These are phyloP conservation scores for Allygus modestus DNA, from an alignment of 2,888 invertebrate genomes.

Conservation along the genomic window DNA sequence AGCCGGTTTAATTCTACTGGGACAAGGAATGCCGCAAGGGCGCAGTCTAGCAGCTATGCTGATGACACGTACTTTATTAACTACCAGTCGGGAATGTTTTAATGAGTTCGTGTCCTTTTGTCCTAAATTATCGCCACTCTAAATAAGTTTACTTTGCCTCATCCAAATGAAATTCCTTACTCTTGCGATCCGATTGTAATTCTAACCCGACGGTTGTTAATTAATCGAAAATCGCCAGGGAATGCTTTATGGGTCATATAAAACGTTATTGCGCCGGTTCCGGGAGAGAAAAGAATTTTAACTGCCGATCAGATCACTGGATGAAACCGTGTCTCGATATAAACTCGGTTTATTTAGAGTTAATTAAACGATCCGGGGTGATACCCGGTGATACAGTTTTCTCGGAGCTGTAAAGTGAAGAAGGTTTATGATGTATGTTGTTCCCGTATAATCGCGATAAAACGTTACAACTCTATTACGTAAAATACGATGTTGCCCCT, in stretches of 20 bases:
- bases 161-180: conserved; percentile 40
- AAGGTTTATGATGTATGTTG: conserved; percentile 39
- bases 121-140: conserved; percentile 37
- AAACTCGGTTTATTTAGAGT: conserved; percentile 5
- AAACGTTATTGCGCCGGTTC: conserved; percentile 9
- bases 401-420: conserved; percentile 16
- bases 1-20: not conserved
- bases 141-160: conserved; percentile 32
- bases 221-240: conserved; percentile 6
- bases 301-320: not conserved
- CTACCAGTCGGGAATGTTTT: conserved; percentile 49
- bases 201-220: not conserved
- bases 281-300: conserved; percentile 1
- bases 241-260: not conserved
- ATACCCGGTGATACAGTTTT: conserved; percentile 2
- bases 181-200: conserved; percentile 2
- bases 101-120: conserved; percentile 51
- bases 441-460: conserved; percentile 12
- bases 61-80: conserved; percentile 51
- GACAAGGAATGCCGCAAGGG: conserved; percentile 34
- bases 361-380: conserved; percentile 8
- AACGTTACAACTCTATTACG: conserved; percentile 20
- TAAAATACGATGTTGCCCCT: not conserved
- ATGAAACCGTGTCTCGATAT: conserved; percentile 14
- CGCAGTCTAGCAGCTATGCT: conserved; percentile 6